Base-by-base conservation (phyloP, 2,888 invertebrate genomes). In the Hypercompe scribonia region DNA sequence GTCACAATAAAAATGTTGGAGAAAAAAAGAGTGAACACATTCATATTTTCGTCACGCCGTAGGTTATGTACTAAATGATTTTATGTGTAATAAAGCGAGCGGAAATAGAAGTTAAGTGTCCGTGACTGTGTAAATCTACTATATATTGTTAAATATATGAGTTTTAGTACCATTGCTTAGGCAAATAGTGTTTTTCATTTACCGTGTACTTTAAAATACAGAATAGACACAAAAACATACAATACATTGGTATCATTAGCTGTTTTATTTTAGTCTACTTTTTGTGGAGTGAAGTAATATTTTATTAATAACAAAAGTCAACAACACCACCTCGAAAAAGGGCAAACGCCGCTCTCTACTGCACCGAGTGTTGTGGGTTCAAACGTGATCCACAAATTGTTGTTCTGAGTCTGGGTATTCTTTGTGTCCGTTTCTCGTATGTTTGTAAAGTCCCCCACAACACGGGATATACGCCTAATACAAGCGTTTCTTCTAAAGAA, bases 251-350 rank as follows among this genome's bases (percentile, higher is more conserved):
- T 31, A n/a, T 58, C 33, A 46, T 46, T 50, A 15, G 33, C 15
- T 34, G 50, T 67, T 67, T 67, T 24, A 33, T 67, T n/a, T n/a
- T n/a, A n/a, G n/a, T n/a, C n/a, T n/a, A n/a, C 36, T 61, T 71
- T 66, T 67, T 63, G 28, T 63, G 58, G 18, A 10, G 13, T 33
- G 24, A 36, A 61, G 42, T 72, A 39, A 61, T 63, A 34, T 24
- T 15, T 18, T 34, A 50, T 50, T 68, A 68, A 63, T 46, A 42
- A 72, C 64, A 67, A 67, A 71, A 42, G 71, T 72, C 39, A 46
- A 66, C 66, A 66, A 42, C 66, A 66, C 66, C 39, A 28, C 36
- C 36, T 39, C 39, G 11, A 39, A 39, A 13, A 39, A 39, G 39
- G 10, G 11, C 39, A 13, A 39, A 39, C 7, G 11, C 10, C 39